Conservation (phyloP, 2,113 vertebrate species). For the Anser cygnoides region DNA sequence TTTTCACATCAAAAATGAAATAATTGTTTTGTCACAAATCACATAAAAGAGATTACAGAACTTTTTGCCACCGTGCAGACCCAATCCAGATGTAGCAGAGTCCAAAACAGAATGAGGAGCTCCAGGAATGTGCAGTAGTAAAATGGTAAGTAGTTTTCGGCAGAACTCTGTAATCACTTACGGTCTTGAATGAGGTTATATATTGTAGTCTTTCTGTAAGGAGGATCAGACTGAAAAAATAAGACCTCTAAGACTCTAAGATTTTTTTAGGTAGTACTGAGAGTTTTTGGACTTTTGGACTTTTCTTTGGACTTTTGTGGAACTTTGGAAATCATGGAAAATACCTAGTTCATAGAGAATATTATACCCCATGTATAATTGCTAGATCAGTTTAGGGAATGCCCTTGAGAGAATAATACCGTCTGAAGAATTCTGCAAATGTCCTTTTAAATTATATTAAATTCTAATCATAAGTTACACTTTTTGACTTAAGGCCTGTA, state of each 20-base stretch:
- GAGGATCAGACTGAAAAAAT: not conserved
- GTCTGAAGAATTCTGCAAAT: not conserved
- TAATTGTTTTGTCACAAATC: not conserved
- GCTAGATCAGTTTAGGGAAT: not conserved
- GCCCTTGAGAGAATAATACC: not conserved
- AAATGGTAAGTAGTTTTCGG: not conserved
- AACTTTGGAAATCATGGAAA: not conserved
- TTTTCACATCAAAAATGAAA: not conserved
- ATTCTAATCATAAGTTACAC: not conserved
- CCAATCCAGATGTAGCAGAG: not conserved
- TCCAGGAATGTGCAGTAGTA: not conserved
- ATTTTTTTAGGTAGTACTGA: not conserved
- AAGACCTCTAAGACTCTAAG: not conserved
- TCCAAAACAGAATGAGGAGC: not conserved
- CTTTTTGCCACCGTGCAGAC: not conserved
- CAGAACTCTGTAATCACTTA: not conserved
- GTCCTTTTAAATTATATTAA: not conserved
- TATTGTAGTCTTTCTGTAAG: not conserved
- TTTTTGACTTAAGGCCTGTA: not conserved
- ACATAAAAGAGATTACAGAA: not conserved
- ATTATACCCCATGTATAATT: not conserved
- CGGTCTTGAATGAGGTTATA: accelerated
- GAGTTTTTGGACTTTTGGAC: not conserved
- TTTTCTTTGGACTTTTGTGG: not conserved
- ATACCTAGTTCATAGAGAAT: not conserved